These are phyloP conservation scores for Gavialis gangeticus DNA, from an alignment of 2,113 vertebrate species.

Conservation along the genomic window DNA sequence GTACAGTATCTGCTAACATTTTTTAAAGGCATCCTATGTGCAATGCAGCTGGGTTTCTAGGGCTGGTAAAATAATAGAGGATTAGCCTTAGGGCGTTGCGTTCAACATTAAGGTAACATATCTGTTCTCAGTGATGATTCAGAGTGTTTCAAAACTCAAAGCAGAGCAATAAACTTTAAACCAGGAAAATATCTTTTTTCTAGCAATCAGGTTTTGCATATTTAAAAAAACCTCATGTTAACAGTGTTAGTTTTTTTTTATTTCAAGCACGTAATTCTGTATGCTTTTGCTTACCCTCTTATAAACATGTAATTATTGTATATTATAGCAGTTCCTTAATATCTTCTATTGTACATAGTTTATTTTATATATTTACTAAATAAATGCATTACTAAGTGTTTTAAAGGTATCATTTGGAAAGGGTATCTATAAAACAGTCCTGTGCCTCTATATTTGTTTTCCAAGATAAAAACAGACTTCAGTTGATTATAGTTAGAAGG, in stretches of 20 bases:
- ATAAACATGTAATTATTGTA: constrained; percentile 66
- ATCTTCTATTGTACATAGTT: constrained; percentile 51
- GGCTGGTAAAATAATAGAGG: constrained; percentile 34
- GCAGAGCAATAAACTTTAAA: constrained; percentile 12
- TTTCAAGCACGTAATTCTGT: constrained; percentile 57
- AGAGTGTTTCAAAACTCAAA: not conserved
- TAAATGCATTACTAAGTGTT: constrained; percentile 64
- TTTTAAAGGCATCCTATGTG: constrained; percentile 9
- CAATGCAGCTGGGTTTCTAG: constrained; percentile 1
- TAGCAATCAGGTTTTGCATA: not conserved
- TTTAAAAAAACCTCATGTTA: constrained; percentile 39
- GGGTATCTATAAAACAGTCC: not conserved
- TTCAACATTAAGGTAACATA: not conserved
- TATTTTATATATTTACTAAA: constrained; percentile 66
- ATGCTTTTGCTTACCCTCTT: constrained; percentile 41
- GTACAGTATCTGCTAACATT: not conserved
- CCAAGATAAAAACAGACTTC: not conserved
- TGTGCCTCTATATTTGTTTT: not conserved
- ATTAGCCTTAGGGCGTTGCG: not conserved
- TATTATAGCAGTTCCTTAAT: constrained; percentile 62
- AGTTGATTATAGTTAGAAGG: not conserved
- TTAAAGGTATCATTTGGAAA: constrained; percentile 37
- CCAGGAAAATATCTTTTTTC: not conserved
- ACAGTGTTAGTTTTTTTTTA: constrained; percentile 49
- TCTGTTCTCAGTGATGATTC: not conserved